Percentiles rank a stretch among this genome's conserved stretches.
phyloP scores from a whole-genome alignment of 2,888 invertebrate species.

The Calameuta pallipes region DNA sequence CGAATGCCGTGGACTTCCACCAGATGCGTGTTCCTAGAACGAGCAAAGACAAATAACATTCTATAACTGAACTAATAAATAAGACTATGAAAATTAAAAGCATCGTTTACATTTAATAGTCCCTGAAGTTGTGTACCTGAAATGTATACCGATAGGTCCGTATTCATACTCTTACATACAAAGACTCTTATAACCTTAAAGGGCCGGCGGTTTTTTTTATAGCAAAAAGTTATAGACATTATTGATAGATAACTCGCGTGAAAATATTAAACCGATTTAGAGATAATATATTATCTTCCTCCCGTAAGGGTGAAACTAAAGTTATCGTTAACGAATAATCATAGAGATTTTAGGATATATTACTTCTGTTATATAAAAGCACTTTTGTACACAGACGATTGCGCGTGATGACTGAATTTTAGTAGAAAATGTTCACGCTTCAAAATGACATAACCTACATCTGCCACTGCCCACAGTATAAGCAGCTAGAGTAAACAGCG shows the following conservation, averaged over 20 bases:
- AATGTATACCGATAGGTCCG: neutral
- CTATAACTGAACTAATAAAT: neutral
- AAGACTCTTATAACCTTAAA: neutral
- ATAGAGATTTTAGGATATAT: neutral
- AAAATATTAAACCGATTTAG: too few relatives aligned
- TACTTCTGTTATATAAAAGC: too few relatives aligned
- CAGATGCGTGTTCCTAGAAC: constrained; percentile 64
- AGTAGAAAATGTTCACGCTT: too few relatives aligned
- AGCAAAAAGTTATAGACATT: neutral
- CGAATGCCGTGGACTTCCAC: constrained; percentile 76
- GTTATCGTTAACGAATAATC: neutral
- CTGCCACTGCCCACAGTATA: too few relatives aligned
- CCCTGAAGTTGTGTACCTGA: neutral
- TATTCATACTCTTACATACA: neutral
- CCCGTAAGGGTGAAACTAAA: neutral
- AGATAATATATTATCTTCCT: neutral
- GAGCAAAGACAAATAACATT: constrained; percentile 7
- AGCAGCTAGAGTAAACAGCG: too few relatives aligned
- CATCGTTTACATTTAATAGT: neutral
- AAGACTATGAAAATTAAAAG: neutral
- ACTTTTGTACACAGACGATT: too few relatives aligned
- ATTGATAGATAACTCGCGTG: neutral
- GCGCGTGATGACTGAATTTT: too few relatives aligned
- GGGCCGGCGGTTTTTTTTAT: too few relatives aligned
- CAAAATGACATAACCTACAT: too few relatives aligned